Evolutionary conservation across 2,797 vertebrate species (phyloP).

Genomic region (Rhabdophis nuchalis): DNA sequence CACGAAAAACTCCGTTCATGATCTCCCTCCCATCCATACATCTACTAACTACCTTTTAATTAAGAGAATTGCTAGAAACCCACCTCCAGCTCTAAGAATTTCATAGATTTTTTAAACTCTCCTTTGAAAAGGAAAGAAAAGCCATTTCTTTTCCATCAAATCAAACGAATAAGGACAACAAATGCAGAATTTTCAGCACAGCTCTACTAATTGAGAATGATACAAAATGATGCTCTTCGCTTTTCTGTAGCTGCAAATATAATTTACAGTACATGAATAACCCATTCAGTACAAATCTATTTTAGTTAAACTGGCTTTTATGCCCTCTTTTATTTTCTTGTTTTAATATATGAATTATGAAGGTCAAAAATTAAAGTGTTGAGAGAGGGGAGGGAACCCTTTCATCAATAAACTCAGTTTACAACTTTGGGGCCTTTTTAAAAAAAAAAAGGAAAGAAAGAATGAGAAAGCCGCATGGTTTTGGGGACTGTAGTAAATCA

Average conservation of each 20-base stretch:
- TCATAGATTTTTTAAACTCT: background rate
- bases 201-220: background rate
- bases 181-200: background rate
- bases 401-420: rapidly evolving
- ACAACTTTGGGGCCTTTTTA: background rate
- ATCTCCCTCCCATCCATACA: background rate
- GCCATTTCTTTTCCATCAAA: background rate
- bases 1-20: background rate
- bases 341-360: background rate
- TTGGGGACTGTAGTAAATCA: background rate
- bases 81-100: background rate
- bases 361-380: background rate
- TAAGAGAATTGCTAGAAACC: background rate
- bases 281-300: background rate
- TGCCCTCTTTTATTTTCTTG: background rate
- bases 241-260: background rate
- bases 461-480: background rate
- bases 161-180: background rate
- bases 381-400: background rate
- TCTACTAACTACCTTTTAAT: background rate
- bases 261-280: background rate
- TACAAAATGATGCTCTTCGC: background rate
- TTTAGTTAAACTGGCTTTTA: background rate
- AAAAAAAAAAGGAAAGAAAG: background rate
- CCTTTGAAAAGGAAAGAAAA: background rate